Conservation (phyloP, 2,113 vertebrate genomes). For the Rhabdomys dilectus region DNA sequence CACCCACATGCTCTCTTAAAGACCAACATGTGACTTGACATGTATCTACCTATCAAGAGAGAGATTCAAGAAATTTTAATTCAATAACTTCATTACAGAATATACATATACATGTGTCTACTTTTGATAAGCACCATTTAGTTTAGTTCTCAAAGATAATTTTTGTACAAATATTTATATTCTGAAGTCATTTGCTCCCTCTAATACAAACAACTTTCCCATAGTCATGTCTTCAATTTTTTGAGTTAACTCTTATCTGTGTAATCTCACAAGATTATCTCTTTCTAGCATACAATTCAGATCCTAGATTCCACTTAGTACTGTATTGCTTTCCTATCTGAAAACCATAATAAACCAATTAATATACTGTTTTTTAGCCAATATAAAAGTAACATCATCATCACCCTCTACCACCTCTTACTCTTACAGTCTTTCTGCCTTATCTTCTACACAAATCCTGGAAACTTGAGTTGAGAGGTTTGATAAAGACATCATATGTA, state of each 20-base stretch:
- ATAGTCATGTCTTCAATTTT: neutral
- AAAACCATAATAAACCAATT: neutral
- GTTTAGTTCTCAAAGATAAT: neutral
- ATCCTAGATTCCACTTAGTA: neutral
- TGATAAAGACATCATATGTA: neutral
- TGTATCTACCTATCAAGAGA: neutral
- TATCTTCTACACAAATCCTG: neutral
- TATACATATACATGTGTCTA: rapidly evolving
- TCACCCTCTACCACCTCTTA: neutral
- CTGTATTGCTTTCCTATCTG: neutral
- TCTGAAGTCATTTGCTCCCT: neutral
- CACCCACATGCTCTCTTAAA: neutral
- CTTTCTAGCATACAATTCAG: neutral
- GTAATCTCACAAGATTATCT: neutral
- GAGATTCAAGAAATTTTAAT: neutral
- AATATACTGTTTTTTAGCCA: neutral
- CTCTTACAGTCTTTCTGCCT: neutral
- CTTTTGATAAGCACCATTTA: neutral
- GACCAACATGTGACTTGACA: too few relatives aligned
- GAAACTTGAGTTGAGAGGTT: neutral
- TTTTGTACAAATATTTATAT: too few relatives aligned
- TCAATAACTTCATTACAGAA: too few relatives aligned
- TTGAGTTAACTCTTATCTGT: neutral
- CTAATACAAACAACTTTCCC: neutral
- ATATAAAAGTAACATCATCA: neutral